Evolutionary conservation across 2,797 vertebrate genomes (phyloP).

Genomic region (Argentina silus): DNA sequence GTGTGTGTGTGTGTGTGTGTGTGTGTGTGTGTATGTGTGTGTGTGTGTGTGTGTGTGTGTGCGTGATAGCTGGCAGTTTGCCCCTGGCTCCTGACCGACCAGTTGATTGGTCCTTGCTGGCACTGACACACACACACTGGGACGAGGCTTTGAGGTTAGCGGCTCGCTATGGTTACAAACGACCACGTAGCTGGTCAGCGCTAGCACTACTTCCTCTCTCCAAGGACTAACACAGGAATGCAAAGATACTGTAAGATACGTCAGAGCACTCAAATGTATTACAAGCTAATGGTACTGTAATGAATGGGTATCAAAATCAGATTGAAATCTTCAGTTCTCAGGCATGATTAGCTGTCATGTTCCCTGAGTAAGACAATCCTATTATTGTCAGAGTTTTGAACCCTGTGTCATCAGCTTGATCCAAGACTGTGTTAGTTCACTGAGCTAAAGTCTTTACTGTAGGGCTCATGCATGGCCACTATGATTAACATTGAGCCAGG

Average conservation of each 20-base stretch:
- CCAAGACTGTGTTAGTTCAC: no score
- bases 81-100: neutral
- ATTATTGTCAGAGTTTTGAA: no score
- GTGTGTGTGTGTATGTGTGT: no score
- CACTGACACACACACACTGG: conserved; percentile 46
- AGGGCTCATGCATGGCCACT: no score
- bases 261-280: neutral
- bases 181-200: conserved; percentile 9
- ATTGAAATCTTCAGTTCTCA: no score
- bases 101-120: conserved; percentile 26
- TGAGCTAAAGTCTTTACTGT: no score
- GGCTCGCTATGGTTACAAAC: conserved; percentile 33
- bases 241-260: neutral
- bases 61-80: conserved; percentile 12
- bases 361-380: no score
- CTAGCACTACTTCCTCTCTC: neutral
- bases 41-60: neutral
- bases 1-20: no score
- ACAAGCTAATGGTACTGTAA: neutral
- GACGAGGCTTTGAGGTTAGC: conserved; percentile 23
- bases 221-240: neutral
- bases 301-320: no score
- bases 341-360: no score
- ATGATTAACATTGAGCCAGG: no score
- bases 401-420: no score